phyloP scores from a whole-genome alignment of 1,140 invertebrate genomes.

The Heliconius hewitsoni region DNA sequence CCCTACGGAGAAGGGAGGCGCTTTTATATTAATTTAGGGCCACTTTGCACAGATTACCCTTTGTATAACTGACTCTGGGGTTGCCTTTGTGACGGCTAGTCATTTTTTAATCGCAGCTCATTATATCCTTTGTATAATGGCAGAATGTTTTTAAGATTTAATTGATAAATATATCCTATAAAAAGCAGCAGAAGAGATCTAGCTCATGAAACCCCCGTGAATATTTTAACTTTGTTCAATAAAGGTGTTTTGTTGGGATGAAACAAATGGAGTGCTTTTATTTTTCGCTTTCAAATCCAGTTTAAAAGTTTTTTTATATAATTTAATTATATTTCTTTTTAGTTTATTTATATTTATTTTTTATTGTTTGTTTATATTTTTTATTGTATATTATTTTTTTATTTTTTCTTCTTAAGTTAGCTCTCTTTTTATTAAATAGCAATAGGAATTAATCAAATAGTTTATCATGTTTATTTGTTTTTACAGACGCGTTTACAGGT shows the following conservation, averaged over 20 bases:
- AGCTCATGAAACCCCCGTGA: not conserved
- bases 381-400: no score
- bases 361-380: no score
- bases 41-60: constrained; percentile 71
- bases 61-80: constrained; percentile 65
- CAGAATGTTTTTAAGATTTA: constrained; percentile 43
- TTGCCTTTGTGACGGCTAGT: constrained; percentile 71
- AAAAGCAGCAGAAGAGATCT: not conserved
- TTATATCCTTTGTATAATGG: constrained; percentile 56
- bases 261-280: not conserved
- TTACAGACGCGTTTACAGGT: no score
- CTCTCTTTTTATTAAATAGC: no score
- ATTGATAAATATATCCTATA: constrained; percentile 39
- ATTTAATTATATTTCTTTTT: no score
- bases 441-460: no score
- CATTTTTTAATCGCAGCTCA: constrained; percentile 70
- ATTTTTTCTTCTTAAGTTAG: no score
- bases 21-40: constrained; percentile 70
- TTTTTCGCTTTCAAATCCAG: no score
- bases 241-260: constrained; percentile 4
- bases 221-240: not conserved
- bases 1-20: constrained; percentile 59
- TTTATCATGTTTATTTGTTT: no score
- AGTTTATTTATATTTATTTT: no score
- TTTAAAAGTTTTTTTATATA: no score